These are phyloP conservation scores for Cheilosia vulpina DNA, from an alignment of 2,888 invertebrate species.

Conservation along the genomic window DNA sequence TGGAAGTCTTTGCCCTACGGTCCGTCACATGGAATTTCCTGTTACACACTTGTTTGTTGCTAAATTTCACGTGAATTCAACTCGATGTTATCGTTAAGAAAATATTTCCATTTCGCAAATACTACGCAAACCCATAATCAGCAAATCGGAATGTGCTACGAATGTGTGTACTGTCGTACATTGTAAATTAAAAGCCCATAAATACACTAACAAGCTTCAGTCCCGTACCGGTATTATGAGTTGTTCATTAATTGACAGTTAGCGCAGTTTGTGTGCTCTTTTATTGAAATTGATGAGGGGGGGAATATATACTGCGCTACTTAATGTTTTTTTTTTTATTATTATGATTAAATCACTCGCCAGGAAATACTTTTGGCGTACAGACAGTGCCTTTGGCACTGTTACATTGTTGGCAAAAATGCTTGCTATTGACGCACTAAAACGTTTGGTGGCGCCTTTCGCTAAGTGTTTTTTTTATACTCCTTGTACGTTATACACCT, in stretches of 20 bases:
- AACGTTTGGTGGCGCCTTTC: constrained; percentile 17
- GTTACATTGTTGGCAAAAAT: constrained; percentile 25
- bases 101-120: constrained; percentile 43
- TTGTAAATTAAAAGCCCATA: constrained; percentile 18
- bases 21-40: constrained; percentile 65
- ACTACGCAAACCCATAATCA: constrained; percentile 44
- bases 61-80: constrained; percentile 40
- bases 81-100: constrained; percentile 52
- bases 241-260: constrained; percentile 35
- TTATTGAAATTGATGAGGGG: not conserved
- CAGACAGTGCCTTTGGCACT: constrained; percentile 21
- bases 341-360: constrained; percentile 42
- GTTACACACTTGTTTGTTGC: constrained; percentile 62
- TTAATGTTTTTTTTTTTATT: not conserved
- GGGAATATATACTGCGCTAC: not conserved
- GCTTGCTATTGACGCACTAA: constrained; percentile 29
- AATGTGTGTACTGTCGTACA: constrained; percentile 7
- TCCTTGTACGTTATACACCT: not conserved
- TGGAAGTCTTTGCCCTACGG: constrained; percentile 43
- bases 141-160: constrained; percentile 38
- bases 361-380: constrained; percentile 48
- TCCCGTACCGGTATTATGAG: not conserved
- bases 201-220: constrained; percentile 30
- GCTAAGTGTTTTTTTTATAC: constrained; percentile 16
- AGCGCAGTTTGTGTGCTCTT: constrained; percentile 16